Evolutionary conservation across 2,888 invertebrate species (phyloP).

Genomic region (Drosophila hawaiiensis): DNA sequence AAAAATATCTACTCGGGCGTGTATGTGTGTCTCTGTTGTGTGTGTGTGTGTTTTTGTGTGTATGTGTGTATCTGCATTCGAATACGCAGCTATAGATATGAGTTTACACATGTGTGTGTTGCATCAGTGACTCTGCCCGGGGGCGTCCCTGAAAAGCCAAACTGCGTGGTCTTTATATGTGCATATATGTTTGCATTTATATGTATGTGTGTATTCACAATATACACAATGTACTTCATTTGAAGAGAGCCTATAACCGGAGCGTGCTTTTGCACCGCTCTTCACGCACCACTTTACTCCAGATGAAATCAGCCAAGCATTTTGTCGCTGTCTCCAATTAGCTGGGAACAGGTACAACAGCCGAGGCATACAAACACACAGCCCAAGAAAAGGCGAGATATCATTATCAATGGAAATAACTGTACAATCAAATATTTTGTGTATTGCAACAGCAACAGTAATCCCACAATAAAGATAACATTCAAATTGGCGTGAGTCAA

Average conservation of each 20-base stretch:
- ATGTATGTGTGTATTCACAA: background rate
- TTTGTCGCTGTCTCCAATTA: background rate
- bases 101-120: conserved; percentile 19
- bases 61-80: conserved; percentile 1
- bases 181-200: background rate
- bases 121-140: conserved; percentile 2
- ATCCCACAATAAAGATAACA: conserved; percentile 45
- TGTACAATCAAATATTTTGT: conserved; percentile 61
- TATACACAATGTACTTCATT: background rate
- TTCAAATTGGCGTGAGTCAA: conserved; percentile 7
- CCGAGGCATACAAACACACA: background rate
- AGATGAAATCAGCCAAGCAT: conserved; percentile 5
- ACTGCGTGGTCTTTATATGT: background rate
- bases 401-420: conserved; percentile 69
- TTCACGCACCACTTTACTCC: conserved; percentile 7
- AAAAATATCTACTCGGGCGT: background rate
- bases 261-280: conserved; percentile 5
- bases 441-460: conserved; percentile 55
- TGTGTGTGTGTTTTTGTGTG: too few relatives aligned
- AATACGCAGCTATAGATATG: conserved; percentile 36
- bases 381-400: conserved; percentile 47
- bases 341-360: conserved; percentile 6
- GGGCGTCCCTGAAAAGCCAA: conserved; percentile 38
- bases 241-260: background rate
- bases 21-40: background rate